phyloP scores from a whole-genome alignment of 2,888 invertebrate genomes.

The Tolmerus cingulatus region DNA sequence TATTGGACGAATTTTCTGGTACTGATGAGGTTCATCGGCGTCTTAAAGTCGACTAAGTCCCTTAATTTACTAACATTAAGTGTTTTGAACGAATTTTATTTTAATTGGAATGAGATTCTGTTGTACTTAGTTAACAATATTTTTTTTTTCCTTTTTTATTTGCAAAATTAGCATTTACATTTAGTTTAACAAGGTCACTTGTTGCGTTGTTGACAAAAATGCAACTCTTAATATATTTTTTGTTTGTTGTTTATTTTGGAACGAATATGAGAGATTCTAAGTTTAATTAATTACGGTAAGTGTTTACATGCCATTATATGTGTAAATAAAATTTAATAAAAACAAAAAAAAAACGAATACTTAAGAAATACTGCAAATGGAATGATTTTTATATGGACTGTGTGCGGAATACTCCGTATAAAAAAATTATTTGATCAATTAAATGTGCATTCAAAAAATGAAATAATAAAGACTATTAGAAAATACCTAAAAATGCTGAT shows the following conservation, averaged over 20 bases:
- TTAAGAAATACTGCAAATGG: not conserved
- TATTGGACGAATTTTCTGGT: constrained; percentile 48
- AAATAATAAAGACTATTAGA: not conserved
- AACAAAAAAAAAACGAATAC: not conserved
- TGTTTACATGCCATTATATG: not conserved
- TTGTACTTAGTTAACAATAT: not conserved
- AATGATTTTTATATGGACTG: not conserved
- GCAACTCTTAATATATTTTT: not conserved
- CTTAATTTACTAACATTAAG: not conserved
- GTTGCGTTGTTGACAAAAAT: not conserved
- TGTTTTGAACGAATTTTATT: not conserved
- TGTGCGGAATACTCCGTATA: not conserved
- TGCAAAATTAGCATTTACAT: not conserved
- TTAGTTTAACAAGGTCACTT: not conserved
- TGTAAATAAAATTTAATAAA: not conserved
- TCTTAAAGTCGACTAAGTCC: not conserved
- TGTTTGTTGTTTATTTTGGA: not conserved
- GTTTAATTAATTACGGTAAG: not conserved
- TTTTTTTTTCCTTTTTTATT: not conserved
- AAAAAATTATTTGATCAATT: not conserved
- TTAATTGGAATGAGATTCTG: not conserved
- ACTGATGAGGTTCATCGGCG: constrained; percentile 47
- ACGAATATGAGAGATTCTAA: not conserved
- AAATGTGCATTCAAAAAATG: not conserved
- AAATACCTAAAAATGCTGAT: not conserved